phyloP scores from a whole-genome alignment of 2,888 invertebrate genomes.

The Zelleria hepariella region DNA sequence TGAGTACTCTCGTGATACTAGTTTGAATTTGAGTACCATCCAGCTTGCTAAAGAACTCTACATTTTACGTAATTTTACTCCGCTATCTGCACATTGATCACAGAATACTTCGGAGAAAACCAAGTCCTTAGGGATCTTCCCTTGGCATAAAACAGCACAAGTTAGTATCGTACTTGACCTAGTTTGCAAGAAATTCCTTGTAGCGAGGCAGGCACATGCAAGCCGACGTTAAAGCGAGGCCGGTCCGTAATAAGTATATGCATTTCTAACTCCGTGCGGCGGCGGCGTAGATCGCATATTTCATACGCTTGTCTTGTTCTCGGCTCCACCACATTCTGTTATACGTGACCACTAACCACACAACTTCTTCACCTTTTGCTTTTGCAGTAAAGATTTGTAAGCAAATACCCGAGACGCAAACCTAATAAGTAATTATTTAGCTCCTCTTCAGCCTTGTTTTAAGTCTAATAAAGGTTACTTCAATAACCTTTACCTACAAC shows the following conservation, averaged over 20 bases:
- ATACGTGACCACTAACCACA: conserved; percentile 44
- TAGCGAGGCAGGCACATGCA: not conserved
- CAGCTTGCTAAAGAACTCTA: not conserved
- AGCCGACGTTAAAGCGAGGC: not conserved
- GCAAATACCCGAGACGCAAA: not conserved
- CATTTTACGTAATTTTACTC: not conserved
- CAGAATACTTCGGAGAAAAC: not conserved
- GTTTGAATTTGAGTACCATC: not conserved
- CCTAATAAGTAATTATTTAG: no score
- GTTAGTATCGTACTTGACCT: not conserved
- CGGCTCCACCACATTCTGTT: conserved; percentile 39
- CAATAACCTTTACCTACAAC: not conserved
- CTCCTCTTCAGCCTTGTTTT: no score
- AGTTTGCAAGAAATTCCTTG: not conserved
- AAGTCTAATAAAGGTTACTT: not conserved
- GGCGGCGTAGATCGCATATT: conserved; percentile 41
- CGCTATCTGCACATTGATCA: not conserved
- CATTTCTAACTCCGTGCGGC: conserved; percentile 43
- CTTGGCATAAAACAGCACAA: not conserved
- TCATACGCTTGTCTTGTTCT: conserved; percentile 47
- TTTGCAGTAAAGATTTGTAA: not conserved
- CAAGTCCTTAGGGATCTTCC: not conserved
- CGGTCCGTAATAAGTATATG: conserved; percentile 24
- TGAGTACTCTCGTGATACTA: not conserved
- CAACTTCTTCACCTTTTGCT: not conserved